A percentile compares a stretch with the other conserved stretches of the same genome.
Evolutionary conservation across 1,140 invertebrate species (phyloP).

Genomic region (Magallana ariakensis): DNA sequence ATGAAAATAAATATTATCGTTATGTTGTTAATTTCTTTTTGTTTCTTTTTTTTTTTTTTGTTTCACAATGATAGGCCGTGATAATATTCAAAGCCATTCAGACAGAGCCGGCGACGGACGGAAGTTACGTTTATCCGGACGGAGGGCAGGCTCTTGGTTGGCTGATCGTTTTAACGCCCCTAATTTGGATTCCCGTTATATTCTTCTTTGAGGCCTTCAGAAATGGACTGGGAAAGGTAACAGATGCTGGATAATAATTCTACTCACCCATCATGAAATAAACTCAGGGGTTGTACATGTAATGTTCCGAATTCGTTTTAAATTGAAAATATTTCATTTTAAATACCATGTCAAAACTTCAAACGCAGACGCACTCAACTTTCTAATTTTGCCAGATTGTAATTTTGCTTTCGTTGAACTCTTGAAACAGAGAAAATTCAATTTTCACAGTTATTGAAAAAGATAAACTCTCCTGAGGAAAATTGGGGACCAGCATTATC

Average conservation of each 20-base stretch:
- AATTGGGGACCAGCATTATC: slow-evolving; percentile 61
- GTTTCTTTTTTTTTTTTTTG: background rate
- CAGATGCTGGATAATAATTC: background rate
- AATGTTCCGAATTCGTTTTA: too few species aligned
- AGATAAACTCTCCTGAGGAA: slow-evolving; percentile 4
- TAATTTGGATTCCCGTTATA: slow-evolving; percentile 62
- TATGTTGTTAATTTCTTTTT: background rate
- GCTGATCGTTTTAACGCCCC: slow-evolving; percentile 59
- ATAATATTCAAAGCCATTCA: slow-evolving; percentile 82
- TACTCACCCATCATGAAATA: background rate
- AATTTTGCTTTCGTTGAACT: too few species aligned
- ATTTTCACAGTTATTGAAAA: background rate
- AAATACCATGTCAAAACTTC: too few species aligned
- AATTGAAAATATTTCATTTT: too few species aligned
- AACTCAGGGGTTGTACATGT: too few species aligned
- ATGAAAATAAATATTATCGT: too few species aligned
- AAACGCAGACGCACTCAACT: too few species aligned
- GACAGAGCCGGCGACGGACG: slow-evolving; percentile 81
- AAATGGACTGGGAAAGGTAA: slow-evolving; percentile 58
- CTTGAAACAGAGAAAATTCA: background rate
- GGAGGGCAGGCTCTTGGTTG: slow-evolving; percentile 70
- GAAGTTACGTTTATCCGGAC: slow-evolving; percentile 62
- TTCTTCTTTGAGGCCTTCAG: slow-evolving; percentile 62
- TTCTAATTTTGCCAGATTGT: too few species aligned
- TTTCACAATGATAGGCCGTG: slow-evolving; percentile 80